Conservation (phyloP, 2,797 vertebrate species). For the Galagoides demidoff region DNA sequence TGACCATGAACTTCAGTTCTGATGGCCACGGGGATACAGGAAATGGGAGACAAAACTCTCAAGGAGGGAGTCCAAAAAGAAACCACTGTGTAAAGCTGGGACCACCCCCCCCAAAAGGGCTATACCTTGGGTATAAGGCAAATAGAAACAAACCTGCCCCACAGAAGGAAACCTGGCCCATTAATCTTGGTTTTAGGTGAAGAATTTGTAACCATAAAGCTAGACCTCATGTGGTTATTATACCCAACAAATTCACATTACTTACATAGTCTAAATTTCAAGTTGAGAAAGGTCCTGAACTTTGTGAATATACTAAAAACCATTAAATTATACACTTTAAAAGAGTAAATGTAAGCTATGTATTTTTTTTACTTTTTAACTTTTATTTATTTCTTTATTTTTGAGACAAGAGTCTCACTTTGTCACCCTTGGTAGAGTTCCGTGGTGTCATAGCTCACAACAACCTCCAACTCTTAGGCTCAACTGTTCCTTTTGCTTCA, state of each 20-base stretch:
- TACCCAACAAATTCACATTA: neutral
- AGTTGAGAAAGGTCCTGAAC: neutral
- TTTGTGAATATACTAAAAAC: neutral
- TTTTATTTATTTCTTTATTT: no score
- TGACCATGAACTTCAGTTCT: constrained; percentile 51
- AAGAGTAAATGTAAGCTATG: neutral
- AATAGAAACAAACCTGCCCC: neutral
- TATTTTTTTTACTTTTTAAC: neutral
- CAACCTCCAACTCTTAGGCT: no score
- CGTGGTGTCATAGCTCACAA: no score
- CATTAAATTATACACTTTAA: neutral
- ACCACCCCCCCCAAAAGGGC: neutral
- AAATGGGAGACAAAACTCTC: neutral
- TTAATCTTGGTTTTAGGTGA: neutral
- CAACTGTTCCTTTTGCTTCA: no score
- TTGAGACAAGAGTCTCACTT: no score
- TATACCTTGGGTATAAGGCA: neutral
- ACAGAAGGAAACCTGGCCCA: neutral
- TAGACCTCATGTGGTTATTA: neutral
- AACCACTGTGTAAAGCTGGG: neutral
- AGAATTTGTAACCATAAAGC: neutral
- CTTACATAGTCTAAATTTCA: neutral
- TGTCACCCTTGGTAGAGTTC: no score
- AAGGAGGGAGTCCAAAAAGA: neutral
- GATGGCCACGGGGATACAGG: neutral